Base-by-base conservation (phyloP, 2,888 invertebrate genomes). In the Eubasilissa splendida region DNA sequence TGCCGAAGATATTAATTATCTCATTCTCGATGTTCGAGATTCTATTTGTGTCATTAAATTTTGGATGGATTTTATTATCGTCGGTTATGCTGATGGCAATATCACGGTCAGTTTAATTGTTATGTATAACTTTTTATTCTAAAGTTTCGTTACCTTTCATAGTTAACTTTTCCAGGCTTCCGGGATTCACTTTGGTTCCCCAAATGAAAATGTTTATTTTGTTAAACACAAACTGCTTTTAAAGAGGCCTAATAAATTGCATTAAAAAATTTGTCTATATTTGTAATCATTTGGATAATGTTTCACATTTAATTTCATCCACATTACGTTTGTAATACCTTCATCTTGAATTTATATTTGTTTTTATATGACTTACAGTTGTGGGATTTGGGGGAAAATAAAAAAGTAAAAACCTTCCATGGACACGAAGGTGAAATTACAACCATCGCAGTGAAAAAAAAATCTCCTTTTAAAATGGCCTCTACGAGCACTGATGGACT, bases 1-100 rank as follows among this genome's bases (percentile, higher is more conserved):
- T 77, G 87, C 88, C 1, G 90, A 89, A 79, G 71, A 78, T 31
- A 59, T 63, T 14, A 60, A 78, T 14, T 78, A 63, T 14, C 9
- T 73, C 8, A 58, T 53, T 22, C 71, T 78, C n/a, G 78, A 78
- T 71, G 78, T 79, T 9, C 58, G 50, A 71, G 91, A 91, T 80
- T 89, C 88, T 66, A 90, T 93, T 68, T 90, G 88, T 3, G 89
- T 91, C 0, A 92, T 92, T 0, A 92, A 92, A 85, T 94, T 93
- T 84, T 87, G 90, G 9, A 87, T 87, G 9, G 88, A 90, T 73
- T 88, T 88, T 81, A 87, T 90, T 1, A 86, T 91, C 3, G 88
- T 90, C 8, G 90, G 90, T 2, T 89, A 90, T 2, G 85, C 85
- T 54, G 86, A 86, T 4, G 90, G 90, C 4, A 84, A 86, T 74